A percentile compares a stretch with the other conserved stretches of the same genome.
Evolutionary conservation across 2,888 invertebrate species (phyloP).

Genomic region (Ashinkailepas kermadecensis): DNA sequence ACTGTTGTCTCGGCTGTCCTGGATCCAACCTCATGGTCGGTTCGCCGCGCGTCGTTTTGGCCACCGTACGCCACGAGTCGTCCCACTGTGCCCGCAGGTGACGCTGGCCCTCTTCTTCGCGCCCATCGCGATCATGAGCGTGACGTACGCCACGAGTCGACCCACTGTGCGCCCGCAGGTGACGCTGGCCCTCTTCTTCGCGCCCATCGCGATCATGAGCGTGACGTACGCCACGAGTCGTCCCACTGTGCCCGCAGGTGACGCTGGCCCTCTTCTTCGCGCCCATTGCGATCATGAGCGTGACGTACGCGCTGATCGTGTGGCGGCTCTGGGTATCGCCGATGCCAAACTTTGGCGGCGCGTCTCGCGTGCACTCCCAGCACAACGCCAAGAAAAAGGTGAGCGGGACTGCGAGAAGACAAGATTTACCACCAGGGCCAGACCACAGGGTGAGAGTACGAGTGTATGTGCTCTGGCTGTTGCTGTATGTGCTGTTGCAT

Average conservation of each 20-base stretch:
- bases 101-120: conserved; percentile 44
- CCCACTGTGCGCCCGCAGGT: conserved; percentile 32
- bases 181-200: conserved; percentile 43
- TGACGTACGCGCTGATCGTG: conserved; percentile 43
- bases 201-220: conserved; percentile 44
- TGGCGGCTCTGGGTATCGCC: conserved; percentile 41
- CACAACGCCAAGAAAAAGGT: conserved; percentile 18
- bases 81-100: conserved; percentile 33
- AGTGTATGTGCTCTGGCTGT: no score
- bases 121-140: conserved; percentile 44
- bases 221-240: conserved; percentile 39
- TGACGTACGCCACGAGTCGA: conserved; percentile 42
- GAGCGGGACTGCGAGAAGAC: neutral
- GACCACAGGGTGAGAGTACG: no score
- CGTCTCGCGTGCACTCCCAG: conserved; percentile 4
- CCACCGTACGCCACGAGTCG: conserved; percentile 38
- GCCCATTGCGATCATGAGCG: conserved; percentile 44
- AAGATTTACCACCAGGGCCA: no score
- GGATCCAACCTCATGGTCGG: no score
- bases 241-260: conserved; percentile 33
- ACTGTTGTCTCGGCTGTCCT: no score
- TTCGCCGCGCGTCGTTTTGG: no score
- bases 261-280: conserved; percentile 44
- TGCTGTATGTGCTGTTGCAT: no score
- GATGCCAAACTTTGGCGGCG: conserved; percentile 38